Evolutionary conservation across 1,140 invertebrate species (phyloP).

Genomic region (Agrypnia vestita): DNA sequence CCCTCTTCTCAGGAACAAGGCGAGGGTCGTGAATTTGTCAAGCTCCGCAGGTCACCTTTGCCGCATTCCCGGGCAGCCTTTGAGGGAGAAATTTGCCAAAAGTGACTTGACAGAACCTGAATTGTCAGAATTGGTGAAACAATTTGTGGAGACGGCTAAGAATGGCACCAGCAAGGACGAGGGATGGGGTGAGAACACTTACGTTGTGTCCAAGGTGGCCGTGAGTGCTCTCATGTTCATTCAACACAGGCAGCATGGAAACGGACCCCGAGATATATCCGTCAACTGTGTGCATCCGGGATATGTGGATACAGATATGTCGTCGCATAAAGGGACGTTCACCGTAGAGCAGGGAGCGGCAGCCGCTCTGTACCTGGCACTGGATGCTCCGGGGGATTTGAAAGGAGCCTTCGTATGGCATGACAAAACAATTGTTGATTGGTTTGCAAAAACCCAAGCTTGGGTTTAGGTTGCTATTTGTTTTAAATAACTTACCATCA

Average conservation of each 20-base stretch:
- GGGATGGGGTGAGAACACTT: slow-evolving; percentile 80
- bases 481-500: no score
- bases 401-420: slow-evolving; percentile 69
- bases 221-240: slow-evolving; percentile 78
- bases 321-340: slow-evolving; percentile 78
- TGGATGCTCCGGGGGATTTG: slow-evolving; percentile 67
- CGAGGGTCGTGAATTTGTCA: slow-evolving; percentile 83
- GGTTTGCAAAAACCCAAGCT: slow-evolving; percentile 61
- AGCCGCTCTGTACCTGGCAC: slow-evolving; percentile 67
- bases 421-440: slow-evolving; percentile 66
- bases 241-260: slow-evolving; percentile 76
- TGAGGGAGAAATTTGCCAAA: slow-evolving; percentile 72
- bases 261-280: slow-evolving; percentile 74
- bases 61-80: slow-evolving; percentile 71
- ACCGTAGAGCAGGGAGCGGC: slow-evolving; percentile 78
- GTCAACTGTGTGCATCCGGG: slow-evolving; percentile 81
- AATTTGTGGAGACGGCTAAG: slow-evolving; percentile 77
- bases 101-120: slow-evolving; percentile 74
- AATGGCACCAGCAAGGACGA: slow-evolving; percentile 65
- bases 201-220: slow-evolving; percentile 83
- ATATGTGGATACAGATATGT: slow-evolving; percentile 85
- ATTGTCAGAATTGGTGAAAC: slow-evolving; percentile 75
- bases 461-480: no score
- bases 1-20: slow-evolving; percentile 79
- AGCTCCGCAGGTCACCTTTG: slow-evolving; percentile 78